Evolutionary conservation across 37 sponge, comb jelly and placozoan species (phyloP).

Genomic region (Beroe ovata): DNA sequence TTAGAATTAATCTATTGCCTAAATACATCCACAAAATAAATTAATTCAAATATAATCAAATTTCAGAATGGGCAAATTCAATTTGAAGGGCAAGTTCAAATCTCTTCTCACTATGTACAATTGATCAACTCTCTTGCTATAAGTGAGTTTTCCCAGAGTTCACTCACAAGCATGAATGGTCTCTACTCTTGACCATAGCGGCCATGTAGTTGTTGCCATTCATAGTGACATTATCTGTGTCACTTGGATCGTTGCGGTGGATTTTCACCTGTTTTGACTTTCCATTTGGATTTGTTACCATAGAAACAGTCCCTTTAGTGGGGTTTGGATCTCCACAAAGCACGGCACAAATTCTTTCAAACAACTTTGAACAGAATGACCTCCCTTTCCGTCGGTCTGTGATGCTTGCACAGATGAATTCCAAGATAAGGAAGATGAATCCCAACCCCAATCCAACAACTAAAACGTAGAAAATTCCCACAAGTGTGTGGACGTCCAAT

Average conservation of each 20-base stretch:
- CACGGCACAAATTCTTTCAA: not conserved
- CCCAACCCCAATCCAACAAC: not conserved
- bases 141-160: no score
- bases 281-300: not conserved
- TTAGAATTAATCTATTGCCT: no score
- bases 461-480: slow-evolving; percentile 36
- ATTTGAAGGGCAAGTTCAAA: no score
- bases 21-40: no score
- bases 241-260: not conserved
- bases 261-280: not conserved
- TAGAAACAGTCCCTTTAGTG: not conserved
- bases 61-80: no score
- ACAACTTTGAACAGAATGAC: not conserved
- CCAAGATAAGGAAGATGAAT: not conserved
- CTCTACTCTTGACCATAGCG: not conserved
- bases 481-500: not conserved
- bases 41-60: no score
- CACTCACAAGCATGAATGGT: no score
- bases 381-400: not conserved
- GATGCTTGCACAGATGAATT: not conserved
- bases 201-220: not conserved
- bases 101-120: no score
- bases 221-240: not conserved
- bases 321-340: not conserved
- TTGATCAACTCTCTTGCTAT: no score